Base-by-base conservation (phyloP, 1,140 invertebrate genomes). In the Bacillus rossius region DNA sequence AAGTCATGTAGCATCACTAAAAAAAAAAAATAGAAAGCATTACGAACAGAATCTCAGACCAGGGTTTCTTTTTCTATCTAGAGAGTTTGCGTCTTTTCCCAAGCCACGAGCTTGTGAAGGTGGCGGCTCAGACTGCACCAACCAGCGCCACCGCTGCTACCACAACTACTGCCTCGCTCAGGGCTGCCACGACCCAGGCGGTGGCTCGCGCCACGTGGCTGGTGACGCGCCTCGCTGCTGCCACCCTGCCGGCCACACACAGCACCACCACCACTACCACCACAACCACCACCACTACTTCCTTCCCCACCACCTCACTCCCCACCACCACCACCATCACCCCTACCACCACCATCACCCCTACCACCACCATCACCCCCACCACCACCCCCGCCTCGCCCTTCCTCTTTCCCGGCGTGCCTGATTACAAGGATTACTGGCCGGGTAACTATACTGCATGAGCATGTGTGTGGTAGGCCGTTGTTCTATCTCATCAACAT, bases 331-430 rank as follows among this genome's bases (percentile, higher is more conserved):
- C 66, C 16, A 57, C 67, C 19, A 56, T 66, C 23, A 70, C 64
- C 67, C 73, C 70, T 64, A 76, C 66, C 67, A 74, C 64, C 60
- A 72, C 61, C 69, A 71, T 63, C 48, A 40, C 66, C 48, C 63
- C 75, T 34, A 76, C 76, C 16, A 79, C 76, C 62, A 73, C 78
- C 17, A 78, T 76, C 50, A 79, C 71, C 7, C 71, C 67, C 8
- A 69, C 69, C 29, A 73, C 65, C 1, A 67, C 70, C 65, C 0
- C 66, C 70, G 25, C 3, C 26, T n/a, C 17, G 14, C 20, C 22
- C 47, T 23, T 25, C 47, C 20, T 23, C 1, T 20, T n/a, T 23
- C 10, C 10, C 10, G 14, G 47, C 47, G 14, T 14, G 22, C 7
- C 63, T 17, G 17, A 55, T 7, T 40, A 65, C 55, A 62, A 67